These are phyloP conservation scores for Cranoglanis bouderius DNA, from an alignment of 2,113 vertebrate genomes.

Conservation along the genomic window DNA sequence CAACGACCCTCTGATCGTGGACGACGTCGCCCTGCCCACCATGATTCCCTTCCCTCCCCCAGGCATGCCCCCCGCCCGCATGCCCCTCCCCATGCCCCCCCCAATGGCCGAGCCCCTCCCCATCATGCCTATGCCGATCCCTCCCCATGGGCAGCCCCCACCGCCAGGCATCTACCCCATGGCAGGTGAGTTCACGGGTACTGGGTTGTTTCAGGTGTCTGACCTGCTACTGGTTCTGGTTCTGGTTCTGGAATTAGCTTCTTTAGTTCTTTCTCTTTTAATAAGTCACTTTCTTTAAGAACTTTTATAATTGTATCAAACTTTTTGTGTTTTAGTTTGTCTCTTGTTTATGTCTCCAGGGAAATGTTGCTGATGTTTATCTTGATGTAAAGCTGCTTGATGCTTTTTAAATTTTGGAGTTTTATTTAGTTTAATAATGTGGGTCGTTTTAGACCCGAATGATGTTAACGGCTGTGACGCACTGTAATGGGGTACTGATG, in stretches of 20 bases:
- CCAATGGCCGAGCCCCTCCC: constrained; percentile 76
- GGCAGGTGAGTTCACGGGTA: constrained; percentile 75
- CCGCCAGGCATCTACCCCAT: constrained; percentile 89
- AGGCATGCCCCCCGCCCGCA: constrained; percentile 77
- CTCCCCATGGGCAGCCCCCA: constrained; percentile 77
- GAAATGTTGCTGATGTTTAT: no score
- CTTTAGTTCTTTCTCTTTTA: not conserved
- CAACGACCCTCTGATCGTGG: constrained; percentile 90
- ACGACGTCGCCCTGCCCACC: constrained; percentile 90
- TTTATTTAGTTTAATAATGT: not conserved
- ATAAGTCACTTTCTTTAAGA: not conserved
- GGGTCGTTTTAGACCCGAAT: not conserved
- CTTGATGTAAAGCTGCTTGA: no score
- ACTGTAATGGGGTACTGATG: not conserved
- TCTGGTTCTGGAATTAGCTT: not conserved
- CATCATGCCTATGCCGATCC: constrained; percentile 77
- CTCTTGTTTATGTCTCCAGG: no score
- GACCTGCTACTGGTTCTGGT: not conserved
- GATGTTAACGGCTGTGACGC: not conserved
- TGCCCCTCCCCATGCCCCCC: constrained; percentile 75
- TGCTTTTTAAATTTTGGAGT: no score
- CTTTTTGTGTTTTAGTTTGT: no score
- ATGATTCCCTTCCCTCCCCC: constrained; percentile 96
- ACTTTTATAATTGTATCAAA: not conserved
- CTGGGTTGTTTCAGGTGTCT: not conserved